Conservation (phyloP, 2,797 vertebrate species). For the Galaxias olidus region DNA sequence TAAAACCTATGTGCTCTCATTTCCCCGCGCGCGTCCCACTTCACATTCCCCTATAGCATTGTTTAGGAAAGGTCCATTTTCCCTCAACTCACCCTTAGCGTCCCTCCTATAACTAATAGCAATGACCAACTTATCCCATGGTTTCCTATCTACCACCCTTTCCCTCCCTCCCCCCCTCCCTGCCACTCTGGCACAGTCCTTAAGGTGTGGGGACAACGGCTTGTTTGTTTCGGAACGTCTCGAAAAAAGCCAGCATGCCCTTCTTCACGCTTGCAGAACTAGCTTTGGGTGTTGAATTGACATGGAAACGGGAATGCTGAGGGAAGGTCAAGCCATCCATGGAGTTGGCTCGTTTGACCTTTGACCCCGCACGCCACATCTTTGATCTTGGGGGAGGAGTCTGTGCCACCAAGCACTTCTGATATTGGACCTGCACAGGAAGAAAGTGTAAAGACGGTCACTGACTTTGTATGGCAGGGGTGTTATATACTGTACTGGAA, state of each 20-base stretch:
- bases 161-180: constrained; percentile 16
- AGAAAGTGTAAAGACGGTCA: background rate
- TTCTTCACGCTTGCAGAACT: constrained; percentile 72
- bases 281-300: constrained; percentile 62
- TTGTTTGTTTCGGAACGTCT: constrained; percentile 86
- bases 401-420: constrained; percentile 91
- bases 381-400: constrained; percentile 81
- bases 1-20: too few relatives aligned
- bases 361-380: constrained; percentile 71
- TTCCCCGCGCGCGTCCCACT: background rate
- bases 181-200: constrained; percentile 13
- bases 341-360: constrained; percentile 83
- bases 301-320: constrained; percentile 48
- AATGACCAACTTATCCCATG: background rate
- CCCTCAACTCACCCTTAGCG: background rate
- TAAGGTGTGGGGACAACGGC: constrained; percentile 78
- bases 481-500: too few relatives aligned
- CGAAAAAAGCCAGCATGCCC: constrained; percentile 88
- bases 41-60: constrained; percentile 3
- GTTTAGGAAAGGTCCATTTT: background rate
- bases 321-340: constrained; percentile 77
- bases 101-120: background rate
- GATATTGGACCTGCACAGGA: constrained; percentile 87
- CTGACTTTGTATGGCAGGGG: background rate
- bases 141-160: background rate